phyloP scores from a whole-genome alignment of 1,140 invertebrate genomes.

The Dermatophagoides farinae region DNA sequence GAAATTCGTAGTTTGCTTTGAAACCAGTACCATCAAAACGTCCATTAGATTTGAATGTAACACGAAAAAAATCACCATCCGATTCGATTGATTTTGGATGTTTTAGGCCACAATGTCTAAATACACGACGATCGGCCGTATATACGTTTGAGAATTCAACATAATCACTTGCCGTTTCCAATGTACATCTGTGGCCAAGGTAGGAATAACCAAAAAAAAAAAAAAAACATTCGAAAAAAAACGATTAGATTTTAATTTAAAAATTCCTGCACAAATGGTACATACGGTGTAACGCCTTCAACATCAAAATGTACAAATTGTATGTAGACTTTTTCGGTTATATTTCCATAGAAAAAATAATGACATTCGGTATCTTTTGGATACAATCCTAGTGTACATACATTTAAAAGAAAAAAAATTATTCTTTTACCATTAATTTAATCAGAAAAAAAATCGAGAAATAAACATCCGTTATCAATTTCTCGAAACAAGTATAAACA shows the following conservation, averaged over 20 bases:
- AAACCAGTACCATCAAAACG: slow-evolving; percentile 79
- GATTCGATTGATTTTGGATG: slow-evolving; percentile 41
- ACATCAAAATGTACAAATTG: slow-evolving; percentile 73
- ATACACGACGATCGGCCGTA: slow-evolving; percentile 59
- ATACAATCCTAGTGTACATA: slow-evolving; percentile 43
- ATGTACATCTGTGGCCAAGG: slow-evolving; percentile 34
- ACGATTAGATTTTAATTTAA: no score
- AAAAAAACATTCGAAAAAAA: not conserved
- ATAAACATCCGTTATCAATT: no score
- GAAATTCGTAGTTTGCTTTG: slow-evolving; percentile 66
- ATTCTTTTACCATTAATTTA: not conserved
- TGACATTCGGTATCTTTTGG: slow-evolving; percentile 78
- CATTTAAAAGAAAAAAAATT: not conserved
- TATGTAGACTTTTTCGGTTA: slow-evolving; percentile 57
- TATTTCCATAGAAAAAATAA: slow-evolving; percentile 70
- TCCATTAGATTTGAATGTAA: slow-evolving; percentile 81
- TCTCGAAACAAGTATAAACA: no score
- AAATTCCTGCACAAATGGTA: slow-evolving; percentile 25
- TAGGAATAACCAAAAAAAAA: slow-evolving; percentile 35
- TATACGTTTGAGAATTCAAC: slow-evolving; percentile 85
- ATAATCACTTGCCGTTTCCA: slow-evolving; percentile 67
- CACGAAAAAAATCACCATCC: slow-evolving; percentile 74
- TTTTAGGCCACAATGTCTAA: slow-evolving; percentile 51
- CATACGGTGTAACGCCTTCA: slow-evolving; percentile 63
- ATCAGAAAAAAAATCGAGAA: not conserved